Evolutionary conservation across 2,113 vertebrate species (phyloP).

Genomic region (Harpagus bidentatus): DNA sequence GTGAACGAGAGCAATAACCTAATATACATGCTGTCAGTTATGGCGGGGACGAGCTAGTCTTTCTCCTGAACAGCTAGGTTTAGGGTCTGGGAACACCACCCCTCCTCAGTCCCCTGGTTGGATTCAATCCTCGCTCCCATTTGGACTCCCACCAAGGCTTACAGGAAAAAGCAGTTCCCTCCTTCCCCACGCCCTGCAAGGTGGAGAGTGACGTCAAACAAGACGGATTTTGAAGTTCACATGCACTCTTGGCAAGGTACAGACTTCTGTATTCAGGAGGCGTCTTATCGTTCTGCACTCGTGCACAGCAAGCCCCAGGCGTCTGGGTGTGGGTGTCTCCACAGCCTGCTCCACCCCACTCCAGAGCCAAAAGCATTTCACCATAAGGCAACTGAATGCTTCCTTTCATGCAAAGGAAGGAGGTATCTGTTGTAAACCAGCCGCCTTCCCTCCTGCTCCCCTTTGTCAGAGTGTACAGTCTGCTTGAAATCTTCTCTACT

Average conservation of each 20-base stretch:
- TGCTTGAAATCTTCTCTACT: neutral
- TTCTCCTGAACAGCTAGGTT: neutral
- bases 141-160: neutral
- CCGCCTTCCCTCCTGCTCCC: neutral
- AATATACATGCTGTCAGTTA: neutral
- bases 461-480: neutral
- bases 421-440: slow-evolving; percentile 2
- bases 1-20: neutral
- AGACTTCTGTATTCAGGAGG: neutral
- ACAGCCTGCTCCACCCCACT: neutral
- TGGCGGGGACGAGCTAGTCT: neutral
- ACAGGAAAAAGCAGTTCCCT: neutral
- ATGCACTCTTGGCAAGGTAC: neutral
- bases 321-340: slow-evolving; percentile 15
- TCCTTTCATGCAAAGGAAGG: slow-evolving; percentile 12
- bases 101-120: neutral
- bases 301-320: slow-evolving; percentile 16
- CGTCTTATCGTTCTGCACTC: neutral
- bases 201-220: neutral
- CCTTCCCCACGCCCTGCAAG: neutral
- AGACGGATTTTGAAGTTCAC: neutral
- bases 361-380: slow-evolving; percentile 41
- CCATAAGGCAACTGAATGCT: slow-evolving; percentile 48
- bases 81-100: neutral
- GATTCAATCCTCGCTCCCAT: neutral